Conservation (phyloP, 2,888 invertebrate species). For the Stenodera caucasica region DNA sequence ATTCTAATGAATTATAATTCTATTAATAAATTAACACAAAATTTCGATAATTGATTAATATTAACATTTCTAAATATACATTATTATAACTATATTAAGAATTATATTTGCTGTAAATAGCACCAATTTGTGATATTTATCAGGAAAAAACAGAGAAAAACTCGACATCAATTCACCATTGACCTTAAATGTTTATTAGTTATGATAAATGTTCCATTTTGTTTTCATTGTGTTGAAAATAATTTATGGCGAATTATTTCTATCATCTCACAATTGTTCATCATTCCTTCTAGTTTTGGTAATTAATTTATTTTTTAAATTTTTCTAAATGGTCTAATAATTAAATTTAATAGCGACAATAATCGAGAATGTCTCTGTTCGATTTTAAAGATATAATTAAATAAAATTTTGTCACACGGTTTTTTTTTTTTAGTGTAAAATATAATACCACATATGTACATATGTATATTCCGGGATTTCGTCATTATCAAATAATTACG, state of each 20-base stretch:
- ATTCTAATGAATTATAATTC: no score
- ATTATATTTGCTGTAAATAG: conserved; percentile 16
- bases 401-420: no score
- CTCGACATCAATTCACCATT: conserved; percentile 30
- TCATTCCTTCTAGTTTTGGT: background rate
- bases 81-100: conserved; percentile 14
- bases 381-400: no score
- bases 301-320: background rate
- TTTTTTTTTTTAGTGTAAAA: background rate
- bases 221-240: conserved; percentile 28
- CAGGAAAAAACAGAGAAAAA: conserved; percentile 18
- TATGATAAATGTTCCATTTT: conserved; percentile 28
- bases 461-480: no score
- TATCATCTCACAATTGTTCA: background rate
- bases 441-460: no score
- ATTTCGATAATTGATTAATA: conserved; percentile 4
- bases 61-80: conserved; percentile 18
- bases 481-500: conserved; percentile 3
- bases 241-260: conserved; percentile 25
- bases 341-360: background rate
- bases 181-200: conserved; percentile 32
- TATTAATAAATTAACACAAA: conserved; percentile 3
- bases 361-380: background rate
- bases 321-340: no score
- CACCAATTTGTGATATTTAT: conserved; percentile 12